Evolutionary conservation across 1,140 invertebrate species (phyloP).

Genomic region (Drosophila sproati): DNA sequence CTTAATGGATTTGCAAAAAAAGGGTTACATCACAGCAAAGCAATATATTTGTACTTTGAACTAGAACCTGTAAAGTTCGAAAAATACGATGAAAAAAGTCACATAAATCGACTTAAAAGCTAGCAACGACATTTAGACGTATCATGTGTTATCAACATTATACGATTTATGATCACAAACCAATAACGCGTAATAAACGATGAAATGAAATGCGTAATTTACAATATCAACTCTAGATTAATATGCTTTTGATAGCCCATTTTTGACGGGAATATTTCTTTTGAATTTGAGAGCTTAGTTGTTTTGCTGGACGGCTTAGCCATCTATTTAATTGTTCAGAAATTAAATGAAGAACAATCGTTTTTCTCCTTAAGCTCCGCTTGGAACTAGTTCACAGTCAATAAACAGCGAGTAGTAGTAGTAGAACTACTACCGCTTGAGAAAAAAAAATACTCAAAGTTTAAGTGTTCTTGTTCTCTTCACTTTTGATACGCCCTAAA

Average conservation of each 20-base stretch:
- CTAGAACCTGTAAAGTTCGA: slow-evolving; percentile 9
- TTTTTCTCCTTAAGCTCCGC: not conserved
- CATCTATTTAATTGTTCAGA: too few relatives aligned
- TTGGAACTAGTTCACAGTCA: slow-evolving; percentile 3
- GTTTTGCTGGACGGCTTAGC: too few relatives aligned
- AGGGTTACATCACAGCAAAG: slow-evolving; percentile 17
- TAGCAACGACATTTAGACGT: not conserved
- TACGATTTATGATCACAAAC: slow-evolving; percentile 23
- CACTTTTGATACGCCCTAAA: slow-evolving; percentile 47
- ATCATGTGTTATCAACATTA: slow-evolving; percentile 20
- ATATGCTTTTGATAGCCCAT: too few relatives aligned
- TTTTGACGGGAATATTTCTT: too few relatives aligned
- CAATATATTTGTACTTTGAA: not conserved
- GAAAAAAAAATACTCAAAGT: not conserved
- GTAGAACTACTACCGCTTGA: not conserved
- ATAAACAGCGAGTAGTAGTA: not conserved
- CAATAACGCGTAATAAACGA: slow-evolving; percentile 17
- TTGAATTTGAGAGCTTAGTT: too few relatives aligned
- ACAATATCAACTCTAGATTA: slow-evolving; percentile 7
- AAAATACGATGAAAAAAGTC: not conserved
- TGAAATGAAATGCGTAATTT: slow-evolving; percentile 8
- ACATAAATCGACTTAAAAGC: slow-evolving; percentile 6
- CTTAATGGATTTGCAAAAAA: slow-evolving; percentile 46
- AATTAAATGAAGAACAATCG: not conserved
- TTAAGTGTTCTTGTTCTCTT: slow-evolving; percentile 7